Percentiles rank a stretch among this genome's conserved stretches.
Conservation (phyloP, 2,797 vertebrate genomes). For the Characodon lateralis region DNA sequence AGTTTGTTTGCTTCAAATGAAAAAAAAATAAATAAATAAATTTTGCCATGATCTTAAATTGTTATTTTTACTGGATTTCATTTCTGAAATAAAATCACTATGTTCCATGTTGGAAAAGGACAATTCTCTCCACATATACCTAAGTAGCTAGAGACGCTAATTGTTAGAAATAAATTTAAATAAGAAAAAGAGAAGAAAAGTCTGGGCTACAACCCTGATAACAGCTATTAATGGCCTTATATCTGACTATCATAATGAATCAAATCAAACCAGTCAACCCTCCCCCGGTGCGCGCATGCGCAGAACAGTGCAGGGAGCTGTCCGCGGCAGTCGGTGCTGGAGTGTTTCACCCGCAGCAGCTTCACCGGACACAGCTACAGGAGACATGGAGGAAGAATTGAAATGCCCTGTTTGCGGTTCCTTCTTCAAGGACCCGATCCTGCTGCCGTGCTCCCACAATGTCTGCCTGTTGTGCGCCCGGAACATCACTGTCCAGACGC, state of each 20-base stretch:
- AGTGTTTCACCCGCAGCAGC: slow-evolving; percentile 56
- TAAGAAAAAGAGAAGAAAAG: background rate
- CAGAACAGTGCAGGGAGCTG: slow-evolving; percentile 70
- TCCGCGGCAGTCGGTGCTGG: slow-evolving; percentile 77
- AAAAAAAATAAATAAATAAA: no score
- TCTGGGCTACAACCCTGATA: background rate
- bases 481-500: slow-evolving; percentile 94
- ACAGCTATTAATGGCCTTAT: background rate
- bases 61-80: no score
- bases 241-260: slow-evolving; percentile 36
- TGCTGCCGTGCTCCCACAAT: slow-evolving; percentile 95
- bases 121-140: no score
- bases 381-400: slow-evolving; percentile 95
- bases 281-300: slow-evolving; percentile 67
- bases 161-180: no score
- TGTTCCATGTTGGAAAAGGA: no score
- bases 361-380: slow-evolving; percentile 23
- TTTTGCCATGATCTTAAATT: no score
- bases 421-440: slow-evolving; percentile 91
- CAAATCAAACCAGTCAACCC: slow-evolving; percentile 27
- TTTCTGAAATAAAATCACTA: no score
- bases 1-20: no score
- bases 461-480: slow-evolving; percentile 93
- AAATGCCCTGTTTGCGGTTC: slow-evolving; percentile 97
- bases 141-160: no score